phyloP scores from a whole-genome alignment of 1,140 invertebrate genomes.

The Atta texana region DNA sequence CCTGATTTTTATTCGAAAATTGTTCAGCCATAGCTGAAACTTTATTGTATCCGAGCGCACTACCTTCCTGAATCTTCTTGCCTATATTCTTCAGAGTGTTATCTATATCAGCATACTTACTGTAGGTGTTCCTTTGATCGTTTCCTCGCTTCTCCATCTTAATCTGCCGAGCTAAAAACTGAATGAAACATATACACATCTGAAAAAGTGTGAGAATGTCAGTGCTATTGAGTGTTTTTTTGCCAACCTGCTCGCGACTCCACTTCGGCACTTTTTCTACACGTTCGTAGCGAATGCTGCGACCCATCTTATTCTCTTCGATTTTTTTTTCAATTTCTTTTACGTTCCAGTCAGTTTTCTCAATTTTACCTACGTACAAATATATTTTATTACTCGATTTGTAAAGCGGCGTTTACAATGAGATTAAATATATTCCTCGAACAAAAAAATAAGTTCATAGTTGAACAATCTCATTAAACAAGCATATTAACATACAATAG shows the following conservation, averaged over 20 bases:
- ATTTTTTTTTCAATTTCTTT: slow-evolving; percentile 97
- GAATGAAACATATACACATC: slow-evolving; percentile 82
- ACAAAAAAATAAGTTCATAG: neutral
- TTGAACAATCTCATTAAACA: slow-evolving; percentile 9
- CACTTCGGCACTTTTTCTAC: slow-evolving; percentile 95
- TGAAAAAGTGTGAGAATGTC: slow-evolving; percentile 64
- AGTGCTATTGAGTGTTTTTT: slow-evolving; percentile 84
- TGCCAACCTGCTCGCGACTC: slow-evolving; percentile 92
- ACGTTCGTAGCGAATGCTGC: slow-evolving; percentile 88
- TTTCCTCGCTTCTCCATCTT: slow-evolving; percentile 90
- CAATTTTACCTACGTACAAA: slow-evolving; percentile 90
- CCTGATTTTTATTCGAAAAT: slow-evolving; percentile 89
- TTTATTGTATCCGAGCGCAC: slow-evolving; percentile 92
- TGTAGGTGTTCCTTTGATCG: slow-evolving; percentile 87
- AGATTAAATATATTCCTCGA: neutral
- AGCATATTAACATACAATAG: slow-evolving; percentile 33
- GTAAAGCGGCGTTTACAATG: no score
- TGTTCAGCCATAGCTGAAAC: slow-evolving; percentile 95
- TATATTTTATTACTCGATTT: slow-evolving; percentile 32
- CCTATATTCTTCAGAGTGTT: slow-evolving; percentile 92
- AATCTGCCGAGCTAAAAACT: slow-evolving; percentile 93
- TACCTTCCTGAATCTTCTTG: slow-evolving; percentile 93
- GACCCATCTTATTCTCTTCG: slow-evolving; percentile 92
- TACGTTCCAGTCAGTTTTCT: slow-evolving; percentile 96
- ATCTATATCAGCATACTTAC: slow-evolving; percentile 92